Evolutionary conservation across 2,797 vertebrate species (phyloP).

Genomic region (Lithobates pipiens): DNA sequence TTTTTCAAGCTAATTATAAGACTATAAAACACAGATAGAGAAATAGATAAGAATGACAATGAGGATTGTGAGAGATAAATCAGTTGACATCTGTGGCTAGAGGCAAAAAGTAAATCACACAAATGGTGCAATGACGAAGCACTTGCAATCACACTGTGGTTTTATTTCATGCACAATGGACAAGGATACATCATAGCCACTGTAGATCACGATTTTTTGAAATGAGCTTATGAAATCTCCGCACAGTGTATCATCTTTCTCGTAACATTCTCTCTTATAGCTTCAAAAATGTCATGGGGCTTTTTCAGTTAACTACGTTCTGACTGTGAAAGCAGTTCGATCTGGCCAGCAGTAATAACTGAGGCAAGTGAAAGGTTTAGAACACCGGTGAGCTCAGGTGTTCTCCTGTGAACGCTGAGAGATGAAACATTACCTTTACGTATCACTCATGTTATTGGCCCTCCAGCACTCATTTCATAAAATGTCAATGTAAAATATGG

Average conservation of each 20-base stretch:
- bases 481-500: background rate
- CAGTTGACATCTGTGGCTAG: conserved; percentile 31
- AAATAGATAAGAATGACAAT: conserved; percentile 6
- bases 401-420: background rate
- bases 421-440: background rate
- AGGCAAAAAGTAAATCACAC: conserved; percentile 53
- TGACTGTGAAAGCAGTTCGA: background rate
- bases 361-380: background rate
- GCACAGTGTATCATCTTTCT: conserved; percentile 36
- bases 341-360: conserved; percentile 11
- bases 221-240: conserved; percentile 51
- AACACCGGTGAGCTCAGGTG: background rate
- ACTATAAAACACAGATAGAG: background rate
- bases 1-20: background rate
- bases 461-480: background rate
- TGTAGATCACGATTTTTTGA: conserved; percentile 50
- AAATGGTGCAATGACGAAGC: conserved; percentile 29
- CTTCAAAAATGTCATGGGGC: conserved; percentile 23
- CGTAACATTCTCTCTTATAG: conserved; percentile 32
- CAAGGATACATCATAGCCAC: conserved; percentile 32
- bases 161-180: conserved; percentile 54
- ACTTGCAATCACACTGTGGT: conserved; percentile 35
- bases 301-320: conserved; percentile 25
- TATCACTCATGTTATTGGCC: background rate
- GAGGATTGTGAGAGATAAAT: conserved; percentile 16